Conservation (phyloP, 2,113 vertebrate species). For the Sturnira hondurensis region DNA sequence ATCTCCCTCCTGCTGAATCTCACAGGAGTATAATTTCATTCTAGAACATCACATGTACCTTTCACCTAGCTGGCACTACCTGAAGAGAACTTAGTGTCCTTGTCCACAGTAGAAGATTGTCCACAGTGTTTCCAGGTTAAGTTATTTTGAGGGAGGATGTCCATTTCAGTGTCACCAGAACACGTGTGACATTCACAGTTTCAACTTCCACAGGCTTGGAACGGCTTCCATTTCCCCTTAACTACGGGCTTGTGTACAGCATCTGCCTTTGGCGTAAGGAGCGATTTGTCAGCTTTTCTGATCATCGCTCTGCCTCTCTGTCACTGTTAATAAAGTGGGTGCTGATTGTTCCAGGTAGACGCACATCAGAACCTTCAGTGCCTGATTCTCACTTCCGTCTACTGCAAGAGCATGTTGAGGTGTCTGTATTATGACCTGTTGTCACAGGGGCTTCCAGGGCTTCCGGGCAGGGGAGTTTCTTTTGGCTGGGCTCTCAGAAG, state of each 20-base stretch:
- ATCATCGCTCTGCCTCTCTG: background rate
- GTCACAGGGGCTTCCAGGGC: background rate
- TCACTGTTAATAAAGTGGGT: background rate
- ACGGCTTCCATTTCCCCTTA: background rate
- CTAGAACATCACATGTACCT: background rate
- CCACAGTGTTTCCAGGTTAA: background rate
- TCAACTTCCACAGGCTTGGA: background rate
- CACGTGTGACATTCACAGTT: background rate
- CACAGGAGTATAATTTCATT: background rate
- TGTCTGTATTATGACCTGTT: background rate
- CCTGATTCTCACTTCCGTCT: background rate
- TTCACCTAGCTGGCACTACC: background rate
- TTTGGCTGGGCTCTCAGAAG: background rate
- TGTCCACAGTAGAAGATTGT: background rate
- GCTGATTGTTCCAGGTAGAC: background rate
- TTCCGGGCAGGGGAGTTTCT: background rate
- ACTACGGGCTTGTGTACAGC: accelerated
- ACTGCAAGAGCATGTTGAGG: background rate
- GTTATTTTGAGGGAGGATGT: background rate
- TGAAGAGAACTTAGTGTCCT: background rate
- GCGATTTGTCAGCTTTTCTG: background rate
- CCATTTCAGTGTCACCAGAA: background rate
- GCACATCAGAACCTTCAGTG: background rate
- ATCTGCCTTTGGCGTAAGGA: background rate
- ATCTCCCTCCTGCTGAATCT: background rate